Percentiles rank a stretch among this genome's conserved stretches.
Evolutionary conservation across 1,140 invertebrate genomes (phyloP).

Genomic region (Papilio helenus): DNA sequence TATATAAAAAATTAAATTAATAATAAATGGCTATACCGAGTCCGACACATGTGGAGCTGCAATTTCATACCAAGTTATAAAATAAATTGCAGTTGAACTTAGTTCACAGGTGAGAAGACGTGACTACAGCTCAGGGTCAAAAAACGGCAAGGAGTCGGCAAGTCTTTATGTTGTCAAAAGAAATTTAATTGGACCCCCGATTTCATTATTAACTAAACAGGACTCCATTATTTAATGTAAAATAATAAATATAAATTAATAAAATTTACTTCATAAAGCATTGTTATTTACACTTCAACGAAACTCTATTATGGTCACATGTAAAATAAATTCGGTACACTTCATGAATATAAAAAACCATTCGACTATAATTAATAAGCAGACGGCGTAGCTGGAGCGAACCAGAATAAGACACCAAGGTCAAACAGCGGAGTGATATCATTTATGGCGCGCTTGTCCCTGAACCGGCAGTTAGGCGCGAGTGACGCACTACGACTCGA

Average conservation of each 20-base stretch:
- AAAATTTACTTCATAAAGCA: not conserved
- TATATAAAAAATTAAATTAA: too few species aligned
- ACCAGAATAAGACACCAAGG: conserved; percentile 78
- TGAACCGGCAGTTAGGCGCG: conserved; percentile 69
- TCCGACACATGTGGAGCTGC: not conserved
- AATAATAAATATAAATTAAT: not conserved
- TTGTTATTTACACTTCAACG: not conserved
- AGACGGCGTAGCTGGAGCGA: conserved; percentile 73
- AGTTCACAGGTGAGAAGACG: not conserved
- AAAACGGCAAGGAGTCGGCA: not conserved
- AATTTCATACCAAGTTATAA: not conserved
- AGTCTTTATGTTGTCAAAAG: not conserved
- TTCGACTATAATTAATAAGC: conserved; percentile 62
- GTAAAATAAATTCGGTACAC: conserved; percentile 19
- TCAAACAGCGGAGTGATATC: conserved; percentile 72
- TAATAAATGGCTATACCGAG: not conserved
- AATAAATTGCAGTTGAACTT: not conserved
- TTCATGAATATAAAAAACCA: conserved; percentile 29
- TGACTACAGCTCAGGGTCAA: not conserved
- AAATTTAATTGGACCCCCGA: too few species aligned
- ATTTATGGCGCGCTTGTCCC: conserved; percentile 75
- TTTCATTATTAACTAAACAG: not conserved
- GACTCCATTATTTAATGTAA: not conserved
- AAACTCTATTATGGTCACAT: not conserved
- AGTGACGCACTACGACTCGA: conserved; percentile 73